Evolutionary conservation across 1,140 invertebrate species (phyloP), one percentile per base, ranked within the genome.

Genomic region (Drosophila murphyi): DNA sequence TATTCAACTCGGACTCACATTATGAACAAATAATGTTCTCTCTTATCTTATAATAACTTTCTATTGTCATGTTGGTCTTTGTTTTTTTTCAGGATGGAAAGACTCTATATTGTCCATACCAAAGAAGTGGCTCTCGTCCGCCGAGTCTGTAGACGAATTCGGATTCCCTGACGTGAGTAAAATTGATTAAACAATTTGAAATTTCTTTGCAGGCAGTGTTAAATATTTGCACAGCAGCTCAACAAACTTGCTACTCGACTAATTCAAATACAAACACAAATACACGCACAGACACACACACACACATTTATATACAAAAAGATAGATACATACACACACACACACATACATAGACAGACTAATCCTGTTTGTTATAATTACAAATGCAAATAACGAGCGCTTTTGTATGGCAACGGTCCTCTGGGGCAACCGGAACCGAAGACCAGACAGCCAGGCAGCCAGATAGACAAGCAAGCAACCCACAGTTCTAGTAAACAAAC

Each of bases 71-170:
- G n/a, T 50, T 72, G 47, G 50, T 69, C 70, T 68, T 61, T 62
- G 65, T 65, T 55, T 71, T 47, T 54, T 82, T 90, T 70, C 78
- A 91, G 95, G 94, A 95, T 95, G 95, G 95, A 93, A 93, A 70
- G 95, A 95, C 78, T 95, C 95, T 10, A 91, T 95, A 76, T 90
- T 95, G 56, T 94, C 95, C 6, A 92, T 95, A 80, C 95, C 95
- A 52, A 95, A 95, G 91, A 94, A 94, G 91, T 95, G 94, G 93
- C 93, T 96, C 72, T 95, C 95, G 80, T 94, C 93, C 51, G 93
- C 94, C 82, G 93, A 93, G 73, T 94, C 93, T 55, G 86, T 93
- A 47, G 93, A 94, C 92, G 92, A 92, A 77, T 92, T 85, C 70
- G 92, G 92, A 90, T 92, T 92, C 82, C 90, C 92, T 91, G 82